phyloP scores from a whole-genome alignment of 2,888 invertebrate species.

The Conomelus anceps region DNA sequence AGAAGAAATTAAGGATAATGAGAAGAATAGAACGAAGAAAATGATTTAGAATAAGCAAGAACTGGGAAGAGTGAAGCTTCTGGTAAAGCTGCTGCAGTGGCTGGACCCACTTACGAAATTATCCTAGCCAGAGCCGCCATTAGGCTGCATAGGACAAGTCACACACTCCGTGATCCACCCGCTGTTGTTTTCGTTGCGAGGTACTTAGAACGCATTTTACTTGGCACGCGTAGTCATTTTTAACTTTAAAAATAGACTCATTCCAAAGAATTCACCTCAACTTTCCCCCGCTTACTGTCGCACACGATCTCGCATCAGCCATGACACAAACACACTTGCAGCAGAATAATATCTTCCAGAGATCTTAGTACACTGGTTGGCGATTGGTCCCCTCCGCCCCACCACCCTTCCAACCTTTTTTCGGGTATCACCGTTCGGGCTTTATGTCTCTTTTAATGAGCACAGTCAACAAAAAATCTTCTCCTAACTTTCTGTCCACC shows the following conservation, averaged over 20 bases:
- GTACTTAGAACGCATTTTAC: background rate
- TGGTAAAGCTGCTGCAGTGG: background rate
- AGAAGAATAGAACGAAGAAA: too few species aligned
- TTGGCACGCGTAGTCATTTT: background rate
- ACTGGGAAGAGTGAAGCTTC: background rate
- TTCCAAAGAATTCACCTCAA: background rate
- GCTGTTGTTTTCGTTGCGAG: background rate
- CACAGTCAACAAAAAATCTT: background rate
- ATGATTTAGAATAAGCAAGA: too few species aligned
- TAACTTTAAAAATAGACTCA: background rate
- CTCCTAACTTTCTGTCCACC: background rate
- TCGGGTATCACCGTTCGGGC: background rate
- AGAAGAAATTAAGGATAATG: too few species aligned
- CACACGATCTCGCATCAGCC: background rate
- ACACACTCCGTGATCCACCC: background rate
- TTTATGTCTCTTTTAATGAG: background rate
- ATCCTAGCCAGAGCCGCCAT: background rate
- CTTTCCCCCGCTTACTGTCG: background rate
- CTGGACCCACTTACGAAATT: background rate
- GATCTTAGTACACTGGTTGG: background rate
- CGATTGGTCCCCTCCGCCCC: background rate
- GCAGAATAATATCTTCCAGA: background rate
- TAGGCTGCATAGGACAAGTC: too few species aligned
- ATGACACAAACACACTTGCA: background rate
- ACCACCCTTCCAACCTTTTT: background rate